Evolutionary conservation across 2,888 invertebrate species (phyloP), one percentile per base, ranked within the genome.

Genomic region (Andrena camellia): DNA sequence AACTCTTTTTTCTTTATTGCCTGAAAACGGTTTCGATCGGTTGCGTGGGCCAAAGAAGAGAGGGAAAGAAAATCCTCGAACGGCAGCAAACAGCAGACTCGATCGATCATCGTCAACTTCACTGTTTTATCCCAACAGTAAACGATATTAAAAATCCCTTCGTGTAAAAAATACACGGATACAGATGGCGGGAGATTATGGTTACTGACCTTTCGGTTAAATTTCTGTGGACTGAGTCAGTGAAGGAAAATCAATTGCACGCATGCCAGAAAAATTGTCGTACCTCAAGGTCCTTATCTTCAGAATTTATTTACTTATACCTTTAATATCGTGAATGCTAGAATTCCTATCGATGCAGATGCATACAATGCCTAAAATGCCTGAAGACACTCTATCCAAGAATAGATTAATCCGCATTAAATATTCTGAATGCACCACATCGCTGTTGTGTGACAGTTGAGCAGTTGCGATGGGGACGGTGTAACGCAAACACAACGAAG

Each of bases 51-150:
- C 50, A 29, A n/a, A n/a, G 6, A 5, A 0, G 42, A 20, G 10
- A 1, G 6, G n/a, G 17, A 35, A 59, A 23, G 13, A 62, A 29
- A 59, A 48, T 48, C 59, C 0, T 7, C 59, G 48, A 68, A 74
- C 57, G 23, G n/a, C 59, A 42, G 67, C 48, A 59, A 68, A 68
- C 59, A 68, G 6, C 13, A 8, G 10, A n/a, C 29, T 7, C 70
- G 42, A 76, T 76, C 71, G 76, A 76, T 71, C 71, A 59, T 23
- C 17, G 69, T 48, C 59, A 59, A 50, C 42, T 33, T 59, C 33
- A 29, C 13, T n/a, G 31, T 72, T 60, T 64, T 29, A 29, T 42
- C 3, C 10, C 6, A 31, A 33, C 20, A 2, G 33, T 26, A 26
- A 48, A 23, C 59, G 64, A 72, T 57, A 66, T 72, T 72, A 50